These are phyloP conservation scores for Trichogramma pretiosum DNA, from an alignment of 1,140 invertebrate genomes.

Conservation along the genomic window DNA sequence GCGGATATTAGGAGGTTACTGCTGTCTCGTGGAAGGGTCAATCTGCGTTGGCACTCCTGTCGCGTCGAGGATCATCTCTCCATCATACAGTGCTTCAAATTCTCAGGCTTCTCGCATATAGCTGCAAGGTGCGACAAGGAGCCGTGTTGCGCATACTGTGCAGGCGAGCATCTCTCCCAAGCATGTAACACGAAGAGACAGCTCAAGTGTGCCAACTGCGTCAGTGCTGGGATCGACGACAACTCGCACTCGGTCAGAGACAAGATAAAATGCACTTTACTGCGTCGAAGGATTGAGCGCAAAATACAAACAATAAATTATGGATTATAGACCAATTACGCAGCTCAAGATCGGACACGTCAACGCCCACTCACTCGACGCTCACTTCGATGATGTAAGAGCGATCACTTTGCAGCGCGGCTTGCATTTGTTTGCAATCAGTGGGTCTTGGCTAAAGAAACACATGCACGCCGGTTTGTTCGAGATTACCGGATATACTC, in stretches of 20 bases:
- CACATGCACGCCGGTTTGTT: no score
- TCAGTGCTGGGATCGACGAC: no score
- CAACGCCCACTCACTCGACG: neutral
- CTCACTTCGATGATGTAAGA: neutral
- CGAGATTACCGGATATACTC: no score
- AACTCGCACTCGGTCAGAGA: no score
- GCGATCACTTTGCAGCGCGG: neutral
- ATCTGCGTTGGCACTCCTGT: no score
- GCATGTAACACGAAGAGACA: neutral
- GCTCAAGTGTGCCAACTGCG: no score
- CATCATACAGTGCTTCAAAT: constrained; percentile 2
- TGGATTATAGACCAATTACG: neutral
- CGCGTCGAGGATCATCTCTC: no score
- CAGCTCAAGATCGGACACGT: neutral
- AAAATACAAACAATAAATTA: no score
- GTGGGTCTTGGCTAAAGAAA: neutral
- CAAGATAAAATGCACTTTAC: neutral
- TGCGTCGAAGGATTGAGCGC: neutral
- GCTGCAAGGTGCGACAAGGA: neutral
- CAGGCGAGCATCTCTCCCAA: no score
- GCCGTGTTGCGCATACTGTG: no score
- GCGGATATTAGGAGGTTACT: no score
- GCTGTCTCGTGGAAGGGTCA: no score
- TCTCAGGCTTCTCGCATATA: neutral
- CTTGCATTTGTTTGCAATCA: neutral